Base-by-base conservation (phyloP, 2,888 invertebrate genomes). In the Scrobipalpa atriplicella region DNA sequence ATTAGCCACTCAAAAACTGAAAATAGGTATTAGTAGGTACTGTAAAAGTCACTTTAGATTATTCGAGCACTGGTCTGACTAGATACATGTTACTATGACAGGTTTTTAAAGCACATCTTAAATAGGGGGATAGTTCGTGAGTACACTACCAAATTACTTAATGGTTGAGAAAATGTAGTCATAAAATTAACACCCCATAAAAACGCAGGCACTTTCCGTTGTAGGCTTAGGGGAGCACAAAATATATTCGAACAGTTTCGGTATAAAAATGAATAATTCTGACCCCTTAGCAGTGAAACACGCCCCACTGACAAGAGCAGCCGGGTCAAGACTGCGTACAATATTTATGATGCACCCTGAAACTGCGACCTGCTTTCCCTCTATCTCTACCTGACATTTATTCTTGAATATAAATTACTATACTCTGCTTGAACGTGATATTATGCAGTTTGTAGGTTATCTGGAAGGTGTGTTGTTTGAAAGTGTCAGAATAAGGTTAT, bases 291-390 rank as follows among this genome's bases (percentile, higher is more conserved):
- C 36, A 38, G 9, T 19, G 36, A 8, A 36, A 8, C 38, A 38
- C 58, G 62, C 69, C 39, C 60, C 64, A 29, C 18, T 52, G 67
- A 64, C 67, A 64, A 2, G 18, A 21, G 52, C 67, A 67, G 52
- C 38, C 62, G 61, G 64, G 71, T 69, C 71, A 69, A 68, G 70
- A 77, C 75, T 66, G 73, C 70, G 70, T 72, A 68, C 75, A 78
- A 82, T 78, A 83, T 83, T 82, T 82, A 83, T 82, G 78, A 77
- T 72, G 73, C 62, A 72, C 73, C 75, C 67, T 47, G n/a, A 47
- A 47, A 47, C 47, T 7, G n/a, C 16, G 16, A 47, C 47, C 47
- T 47, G 47, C 47, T 47, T 47, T 18, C 18, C n/a, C 51, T 51
- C 16, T 51, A 51, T 16, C 47, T 47, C 16, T 5, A 1, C 1